These are phyloP conservation scores for Pelecanus crispus DNA, from an alignment of 2,113 vertebrate species.

Conservation along the genomic window DNA sequence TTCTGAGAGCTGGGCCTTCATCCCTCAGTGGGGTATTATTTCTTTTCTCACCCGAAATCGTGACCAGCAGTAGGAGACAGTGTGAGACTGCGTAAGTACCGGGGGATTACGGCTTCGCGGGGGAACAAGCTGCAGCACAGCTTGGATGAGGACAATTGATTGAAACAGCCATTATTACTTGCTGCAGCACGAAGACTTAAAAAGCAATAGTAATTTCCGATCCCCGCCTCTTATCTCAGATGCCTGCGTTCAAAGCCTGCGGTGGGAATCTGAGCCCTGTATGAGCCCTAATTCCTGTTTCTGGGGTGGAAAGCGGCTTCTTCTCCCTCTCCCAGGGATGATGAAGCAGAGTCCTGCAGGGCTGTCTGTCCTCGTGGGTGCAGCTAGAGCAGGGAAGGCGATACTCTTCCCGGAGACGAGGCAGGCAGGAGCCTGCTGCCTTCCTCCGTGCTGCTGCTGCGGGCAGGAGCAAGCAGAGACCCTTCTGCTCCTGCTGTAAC, in stretches of 20 bases:
- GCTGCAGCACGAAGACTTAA: not conserved
- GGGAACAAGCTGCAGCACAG: not conserved
- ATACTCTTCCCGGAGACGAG: not conserved
- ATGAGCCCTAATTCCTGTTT: not conserved
- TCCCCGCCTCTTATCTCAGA: not conserved
- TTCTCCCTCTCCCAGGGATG: not conserved
- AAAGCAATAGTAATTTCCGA: not conserved
- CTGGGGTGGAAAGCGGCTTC: not conserved
- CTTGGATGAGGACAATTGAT: constrained; percentile 1
- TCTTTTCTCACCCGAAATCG: not conserved
- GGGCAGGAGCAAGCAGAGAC: not conserved
- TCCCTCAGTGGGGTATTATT: not conserved
- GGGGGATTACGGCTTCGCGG: not conserved
- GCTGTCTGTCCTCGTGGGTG: not conserved
- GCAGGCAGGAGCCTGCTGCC: not conserved
- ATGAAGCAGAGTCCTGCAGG: not conserved
- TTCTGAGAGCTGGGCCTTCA: not conserved
- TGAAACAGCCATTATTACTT: not conserved
- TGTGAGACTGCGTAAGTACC: not conserved
- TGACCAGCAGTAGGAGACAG: not conserved
- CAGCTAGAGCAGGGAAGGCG: fast-evolving
- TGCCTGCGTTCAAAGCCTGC: not conserved
- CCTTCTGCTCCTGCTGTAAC: not conserved
- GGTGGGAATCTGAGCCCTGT: not conserved
- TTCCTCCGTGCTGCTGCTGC: not conserved